Base-by-base conservation (phyloP, 2,797 vertebrate species). In the Somateria mollissima region DNA sequence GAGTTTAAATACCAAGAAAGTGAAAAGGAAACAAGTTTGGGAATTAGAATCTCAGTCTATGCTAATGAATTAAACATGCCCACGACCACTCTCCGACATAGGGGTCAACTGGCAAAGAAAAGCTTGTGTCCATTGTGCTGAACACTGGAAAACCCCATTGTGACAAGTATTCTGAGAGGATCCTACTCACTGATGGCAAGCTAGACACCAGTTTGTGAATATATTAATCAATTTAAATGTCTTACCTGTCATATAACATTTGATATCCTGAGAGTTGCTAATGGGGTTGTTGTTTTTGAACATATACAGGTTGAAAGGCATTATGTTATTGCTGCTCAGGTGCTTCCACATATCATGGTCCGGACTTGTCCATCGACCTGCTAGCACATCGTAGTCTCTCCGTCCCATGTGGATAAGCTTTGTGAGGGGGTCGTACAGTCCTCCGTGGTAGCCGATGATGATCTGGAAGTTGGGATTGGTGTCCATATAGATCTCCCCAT, bases 231-330 rank as follows among this genome's bases (percentile, higher is more conserved):
- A 91, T 75, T 56, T 45, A 90, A 73, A 28, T 21, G 43, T 90
- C 98, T 96, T 97, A 99, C 99, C 99, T 94, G 99, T 99, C 99
- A 99, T 99, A 98, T 99, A 99, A 97, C 99, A 99, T 96, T 99
- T 99, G 95, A 98, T 99, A 97, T 99, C 99, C 96, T 99, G 98
- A 21, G 98, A 98, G 97, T 99, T 99, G 98, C 99, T 99, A 85
- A 99, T 98, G 28, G 99, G 99, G 84, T 99, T 99, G 98, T 99
- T 99, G 95, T 99, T 99, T 98, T 99, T 99, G 97, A 99, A 99
- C 99, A 99, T 99, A 94, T 99, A 99, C 87, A 99, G 97, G 97
- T 99, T 99, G 97, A 99, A 99, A 25, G 99, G 99, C 97, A 99
- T 98, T 36, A 99, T 98, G 96, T 98, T 99, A 98, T 98, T 98